phyloP scores from a whole-genome alignment of 2,888 invertebrate species.

The Cremastinae sp. region DNA sequence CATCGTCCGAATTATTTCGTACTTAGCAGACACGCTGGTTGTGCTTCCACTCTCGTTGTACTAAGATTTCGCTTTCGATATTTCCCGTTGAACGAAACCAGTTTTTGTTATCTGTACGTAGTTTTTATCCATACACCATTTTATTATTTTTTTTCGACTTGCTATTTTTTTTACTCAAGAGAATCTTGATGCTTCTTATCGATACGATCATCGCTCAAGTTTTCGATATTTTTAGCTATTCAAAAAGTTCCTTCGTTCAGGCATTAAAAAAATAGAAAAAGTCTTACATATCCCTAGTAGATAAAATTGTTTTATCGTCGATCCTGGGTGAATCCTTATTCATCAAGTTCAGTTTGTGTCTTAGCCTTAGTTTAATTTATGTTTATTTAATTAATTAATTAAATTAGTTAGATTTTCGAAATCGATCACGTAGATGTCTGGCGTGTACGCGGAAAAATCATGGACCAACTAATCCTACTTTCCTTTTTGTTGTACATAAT shows the following conservation, averaged over 20 bases:
- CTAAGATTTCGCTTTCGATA: conserved; percentile 26
- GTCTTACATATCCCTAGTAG: conserved; percentile 10
- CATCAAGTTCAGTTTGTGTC: conserved; percentile 10
- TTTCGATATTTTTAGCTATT: conserved; percentile 4
- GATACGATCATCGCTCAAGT: background rate
- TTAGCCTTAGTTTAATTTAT: conserved; percentile 6
- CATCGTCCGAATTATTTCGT: conserved; percentile 58
- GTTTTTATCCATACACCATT: conserved; percentile 33
- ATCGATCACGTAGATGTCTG: conserved; percentile 25
- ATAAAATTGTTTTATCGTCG: conserved; percentile 55
- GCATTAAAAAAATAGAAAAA: conserved; percentile 6
- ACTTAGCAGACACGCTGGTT: conserved; percentile 61
- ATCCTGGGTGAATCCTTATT: conserved; percentile 18
- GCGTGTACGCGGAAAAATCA: conserved; percentile 37
- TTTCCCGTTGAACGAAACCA: conserved; percentile 43
- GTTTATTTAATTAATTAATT: conserved; percentile 3
- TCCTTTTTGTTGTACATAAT: conserved; percentile 53
- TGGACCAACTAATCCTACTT: conserved; percentile 54
- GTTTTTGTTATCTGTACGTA: conserved; percentile 44
- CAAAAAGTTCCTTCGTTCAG: conserved; percentile 19
- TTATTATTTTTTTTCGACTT: conserved; percentile 12
- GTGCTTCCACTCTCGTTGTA: conserved; percentile 62
- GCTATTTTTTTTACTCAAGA: conserved; percentile 37
- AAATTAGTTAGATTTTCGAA: background rate
- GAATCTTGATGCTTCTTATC: conserved; percentile 17